Evolutionary conservation across 1,140 invertebrate species (phyloP).

Genomic region (Glossosoma conforme): DNA sequence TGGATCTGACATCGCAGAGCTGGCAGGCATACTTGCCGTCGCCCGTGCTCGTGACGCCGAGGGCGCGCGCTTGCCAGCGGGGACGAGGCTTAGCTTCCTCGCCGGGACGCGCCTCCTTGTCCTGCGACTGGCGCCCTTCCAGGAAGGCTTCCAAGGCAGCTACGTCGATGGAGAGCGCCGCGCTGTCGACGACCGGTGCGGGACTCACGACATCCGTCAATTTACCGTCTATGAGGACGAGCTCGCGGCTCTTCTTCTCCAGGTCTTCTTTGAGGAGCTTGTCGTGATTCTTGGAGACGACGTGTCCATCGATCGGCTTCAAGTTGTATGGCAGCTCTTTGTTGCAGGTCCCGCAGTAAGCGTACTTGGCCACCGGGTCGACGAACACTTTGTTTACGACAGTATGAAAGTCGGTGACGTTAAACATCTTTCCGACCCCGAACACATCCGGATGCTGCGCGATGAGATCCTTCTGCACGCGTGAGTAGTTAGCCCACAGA

Average conservation of each 20-base stretch:
- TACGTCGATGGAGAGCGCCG: conserved; percentile 10
- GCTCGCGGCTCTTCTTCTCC: background rate
- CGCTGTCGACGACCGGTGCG: background rate
- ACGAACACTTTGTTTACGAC: conserved; percentile 27
- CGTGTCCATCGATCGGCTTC: conserved; percentile 23
- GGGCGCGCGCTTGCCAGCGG: background rate
- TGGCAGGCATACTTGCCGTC: conserved; percentile 8
- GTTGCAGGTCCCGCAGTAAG: conserved; percentile 24
- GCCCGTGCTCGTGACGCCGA: background rate
- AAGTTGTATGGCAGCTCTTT: conserved; percentile 21
- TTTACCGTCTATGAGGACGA: background rate
- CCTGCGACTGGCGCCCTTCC: background rate
- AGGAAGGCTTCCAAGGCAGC: conserved; percentile 7
- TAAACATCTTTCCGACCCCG: conserved; percentile 9
- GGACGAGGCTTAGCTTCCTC: background rate
- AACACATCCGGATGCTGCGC: conserved; percentile 23
- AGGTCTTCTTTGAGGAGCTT: conserved; percentile 16
- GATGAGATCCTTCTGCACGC: conserved; percentile 15
- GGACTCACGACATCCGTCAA: background rate
- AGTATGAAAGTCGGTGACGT: conserved; percentile 16
- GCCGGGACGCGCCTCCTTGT: background rate
- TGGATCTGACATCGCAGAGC: background rate
- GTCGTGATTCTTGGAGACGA: conserved; percentile 17
- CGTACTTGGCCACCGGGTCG: conserved; percentile 22
- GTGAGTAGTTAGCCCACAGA: conserved; percentile 12